Evolutionary conservation across 2,797 vertebrate species (phyloP), one percentile per base, ranked within the genome.

Genomic region (Oreochromis mossambicus): DNA sequence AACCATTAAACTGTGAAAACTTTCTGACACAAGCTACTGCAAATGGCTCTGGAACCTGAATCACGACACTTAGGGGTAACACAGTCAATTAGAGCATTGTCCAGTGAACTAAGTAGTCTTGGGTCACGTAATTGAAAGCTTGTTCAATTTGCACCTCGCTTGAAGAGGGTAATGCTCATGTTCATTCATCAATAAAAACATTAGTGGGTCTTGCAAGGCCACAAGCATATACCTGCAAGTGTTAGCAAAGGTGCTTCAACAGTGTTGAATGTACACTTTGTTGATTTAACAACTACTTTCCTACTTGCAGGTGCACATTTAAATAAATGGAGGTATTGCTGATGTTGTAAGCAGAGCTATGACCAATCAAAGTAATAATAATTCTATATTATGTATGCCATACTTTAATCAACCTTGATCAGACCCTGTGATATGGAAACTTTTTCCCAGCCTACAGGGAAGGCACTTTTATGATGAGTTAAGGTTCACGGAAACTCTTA

Each of bases 11-110:
- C 13, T 43, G 26, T 7, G 24, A 19, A 29, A 78, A 12, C 12
- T 19, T 63, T 89, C 52, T 63, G 70, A 78, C 66, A 73, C 7
- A 85, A 84, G 58, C 66, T 66, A 32, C 19, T 36, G 36, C 32
- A 54, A 70, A 77, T 29, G 38, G 32, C 17, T 55, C 8, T n/a
- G 79, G 73, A 80, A 86, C 90, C 86, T 89, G 76, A 86, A 75
- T 58, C 46, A 15, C 21, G 6, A 78, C 82, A 41, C 34, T 51
- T 34, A 26, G 4, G 36, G 34, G 61, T 4, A 48, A 78, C 75
- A 70, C 41, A 51, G 55, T 86, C 88, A 84, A 86, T 93, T 92
- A 87, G 87, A 78, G 68, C 24, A 90, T 90, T 92, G 90, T 82
- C 89, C 87, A 83, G 32, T 92, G 90, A 94, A 89, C 93, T 63